These are phyloP conservation scores for Corydoras maculifer DNA, from an alignment of 2,113 vertebrate genomes.

Conservation along the genomic window DNA sequence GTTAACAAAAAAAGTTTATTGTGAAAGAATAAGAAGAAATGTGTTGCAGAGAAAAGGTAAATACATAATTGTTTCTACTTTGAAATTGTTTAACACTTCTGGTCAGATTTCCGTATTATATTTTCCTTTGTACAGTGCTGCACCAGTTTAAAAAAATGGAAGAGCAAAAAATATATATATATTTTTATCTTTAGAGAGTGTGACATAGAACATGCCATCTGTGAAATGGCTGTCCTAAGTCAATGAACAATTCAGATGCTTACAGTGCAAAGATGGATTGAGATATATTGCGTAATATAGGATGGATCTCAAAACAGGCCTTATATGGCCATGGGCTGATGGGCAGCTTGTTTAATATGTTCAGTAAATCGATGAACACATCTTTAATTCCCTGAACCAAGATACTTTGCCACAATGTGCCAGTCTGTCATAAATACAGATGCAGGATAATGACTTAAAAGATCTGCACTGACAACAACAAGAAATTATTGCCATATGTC, in stretches of 20 bases:
- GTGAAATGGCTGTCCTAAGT: constrained; percentile 60
- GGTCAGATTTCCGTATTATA: constrained; percentile 41
- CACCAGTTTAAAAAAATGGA: constrained; percentile 38
- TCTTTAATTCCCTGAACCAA: constrained; percentile 62
- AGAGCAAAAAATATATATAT: constrained; percentile 38
- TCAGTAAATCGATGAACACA: constrained; percentile 58
- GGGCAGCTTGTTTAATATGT: constrained; percentile 65
- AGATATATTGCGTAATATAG: constrained; percentile 64
- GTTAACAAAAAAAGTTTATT: too few relatives aligned
- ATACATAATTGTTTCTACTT: constrained; percentile 5
- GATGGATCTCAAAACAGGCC: constrained; percentile 54
- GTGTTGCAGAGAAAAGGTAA: neutral
- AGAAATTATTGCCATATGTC: constrained; percentile 59
- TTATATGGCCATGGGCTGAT: constrained; percentile 47
- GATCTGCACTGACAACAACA: constrained; percentile 61
- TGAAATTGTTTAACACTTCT: constrained; percentile 41
- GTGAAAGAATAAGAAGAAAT: too few relatives aligned
- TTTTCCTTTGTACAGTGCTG: constrained; percentile 39
- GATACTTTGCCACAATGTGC: constrained; percentile 53
- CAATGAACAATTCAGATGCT: constrained; percentile 56
- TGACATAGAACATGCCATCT: constrained; percentile 53
- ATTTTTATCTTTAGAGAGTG: constrained; percentile 51
- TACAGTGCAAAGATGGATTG: constrained; percentile 55
- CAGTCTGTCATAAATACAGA: constrained; percentile 59
- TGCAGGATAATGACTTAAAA: constrained; percentile 64